These are phyloP conservation scores for Thymelicus sylvestris DNA, from an alignment of 2,888 invertebrate species.

Conservation along the genomic window DNA sequence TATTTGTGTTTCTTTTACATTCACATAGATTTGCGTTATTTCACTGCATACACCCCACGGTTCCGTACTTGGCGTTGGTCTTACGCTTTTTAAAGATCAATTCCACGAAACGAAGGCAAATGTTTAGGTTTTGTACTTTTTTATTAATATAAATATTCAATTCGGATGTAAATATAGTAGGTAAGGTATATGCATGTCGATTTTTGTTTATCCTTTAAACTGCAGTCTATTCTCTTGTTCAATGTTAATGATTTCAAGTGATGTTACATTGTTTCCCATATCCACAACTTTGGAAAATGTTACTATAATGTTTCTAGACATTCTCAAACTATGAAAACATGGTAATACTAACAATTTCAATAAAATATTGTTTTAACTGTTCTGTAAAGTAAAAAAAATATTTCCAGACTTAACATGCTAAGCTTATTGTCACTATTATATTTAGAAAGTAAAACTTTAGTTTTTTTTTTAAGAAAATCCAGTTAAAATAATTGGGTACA, in stretches of 20 bases:
- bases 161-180: neutral
- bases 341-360: too few species aligned
- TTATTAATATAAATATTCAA: neutral
- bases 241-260: too few species aligned
- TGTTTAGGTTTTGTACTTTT: neutral
- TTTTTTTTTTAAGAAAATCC: too few species aligned
- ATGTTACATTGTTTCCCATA: neutral
- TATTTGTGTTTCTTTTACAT: conserved; percentile 1
- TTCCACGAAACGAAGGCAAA: conserved; percentile 7
- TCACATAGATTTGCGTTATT: conserved; percentile 22
- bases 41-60: conserved; percentile 43
- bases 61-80: conserved; percentile 69
- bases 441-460: too few species aligned
- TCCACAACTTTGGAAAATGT: neutral
- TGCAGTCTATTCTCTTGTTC: too few species aligned
- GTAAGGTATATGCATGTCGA: neutral
- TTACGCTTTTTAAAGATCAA: conserved; percentile 53
- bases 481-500: too few species aligned
- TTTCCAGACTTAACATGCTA: too few species aligned
- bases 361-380: too few species aligned
- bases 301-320: neutral
- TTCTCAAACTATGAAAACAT: too few species aligned
- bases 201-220: neutral
- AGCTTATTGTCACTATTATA: too few species aligned
- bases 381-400: too few species aligned